Evolutionary conservation across 2,797 vertebrate species (phyloP), one percentile per base, ranked within the genome.

Genomic region (Notoglanidium macrostoma): DNA sequence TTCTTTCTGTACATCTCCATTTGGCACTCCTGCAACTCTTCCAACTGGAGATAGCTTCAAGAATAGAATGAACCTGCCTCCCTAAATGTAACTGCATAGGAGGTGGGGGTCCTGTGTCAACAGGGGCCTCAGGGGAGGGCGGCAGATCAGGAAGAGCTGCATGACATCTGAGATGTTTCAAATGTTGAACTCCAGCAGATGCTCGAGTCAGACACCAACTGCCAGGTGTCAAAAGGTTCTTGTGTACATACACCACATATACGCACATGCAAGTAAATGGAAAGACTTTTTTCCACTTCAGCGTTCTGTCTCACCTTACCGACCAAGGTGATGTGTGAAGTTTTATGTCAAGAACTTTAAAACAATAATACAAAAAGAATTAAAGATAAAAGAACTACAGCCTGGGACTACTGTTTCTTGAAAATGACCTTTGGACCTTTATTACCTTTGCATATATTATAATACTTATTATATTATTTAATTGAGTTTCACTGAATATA

Each of bases 131-230:
- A 91, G 90, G 88, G 92, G 92, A 92, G 90, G 92, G 91, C 92
- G 90, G 91, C 88, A 85, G 90, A 91, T 74, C 87, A 95, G 91
- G 90, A 92, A 92, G 91, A 92, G 91, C 92, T 93, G 94, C 40
- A 2, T 32, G 95, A 96, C 89, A 96, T 88, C 88, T 94, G 96
- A 98, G 95, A 98, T 92, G 93, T 91, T 93, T 91, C 63, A 92
- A 93, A 93, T 94, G 93, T 88, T 94, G 92, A 95, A 91, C 94
- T 89, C 87, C 92, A 89, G 89, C 90, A 86, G 87, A 93, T 92
- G 91, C 87, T 87, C 81, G 19, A 68, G 63, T 83, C 63, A 19
- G 44, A 83, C 49, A 55, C 61, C 6, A 79, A 89, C 54, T 89
- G 89, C 79, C 94, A 92, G 92, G 93, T 96, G 95, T 95, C 94